These are phyloP conservation scores for Cotesia vestalis DNA, from an alignment of 1,140 invertebrate species.

Conservation along the genomic window DNA sequence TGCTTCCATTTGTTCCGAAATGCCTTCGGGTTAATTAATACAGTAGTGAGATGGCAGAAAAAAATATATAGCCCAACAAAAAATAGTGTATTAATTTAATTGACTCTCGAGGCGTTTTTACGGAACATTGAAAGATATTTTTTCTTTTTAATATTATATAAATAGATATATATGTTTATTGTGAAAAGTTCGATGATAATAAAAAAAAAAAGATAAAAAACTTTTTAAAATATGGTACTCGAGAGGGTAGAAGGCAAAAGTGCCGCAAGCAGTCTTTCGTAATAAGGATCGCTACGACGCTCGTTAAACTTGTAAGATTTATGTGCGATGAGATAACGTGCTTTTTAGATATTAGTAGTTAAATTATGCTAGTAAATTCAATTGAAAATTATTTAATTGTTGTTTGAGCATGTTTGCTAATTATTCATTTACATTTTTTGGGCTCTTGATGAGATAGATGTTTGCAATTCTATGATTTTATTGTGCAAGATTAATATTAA, in stretches of 20 bases:
- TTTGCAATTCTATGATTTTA: too few species aligned
- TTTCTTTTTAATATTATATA: slow-evolving; percentile 3
- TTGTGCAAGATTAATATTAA: too few species aligned
- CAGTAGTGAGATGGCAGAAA: neutral
- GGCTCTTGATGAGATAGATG: too few species aligned
- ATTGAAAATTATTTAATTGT: slow-evolving; percentile 28
- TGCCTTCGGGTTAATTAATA: neutral
- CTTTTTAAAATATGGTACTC: slow-evolving; percentile 27
- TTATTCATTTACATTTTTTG: too few species aligned
- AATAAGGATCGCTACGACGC: slow-evolving; percentile 33
- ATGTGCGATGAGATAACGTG: slow-evolving; percentile 25
- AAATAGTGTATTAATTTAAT: neutral
- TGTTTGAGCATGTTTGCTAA: neutral
- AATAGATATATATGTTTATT: slow-evolving; percentile 7
- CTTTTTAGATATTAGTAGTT: slow-evolving; percentile 9
- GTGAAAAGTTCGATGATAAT: neutral
- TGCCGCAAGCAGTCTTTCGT: slow-evolving; percentile 30
- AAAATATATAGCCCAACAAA: neutral
- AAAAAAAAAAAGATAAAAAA: neutral
- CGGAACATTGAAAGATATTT: neutral
- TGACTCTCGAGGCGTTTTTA: slow-evolving; percentile 3
- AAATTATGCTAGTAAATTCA: slow-evolving; percentile 22
- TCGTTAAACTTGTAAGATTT: slow-evolving; percentile 36
- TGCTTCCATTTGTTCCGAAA: neutral
- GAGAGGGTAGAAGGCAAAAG: slow-evolving; percentile 21